Evolutionary conservation across 2,113 vertebrate species (phyloP).

Genomic region (Salvelinus sp.): DNA sequence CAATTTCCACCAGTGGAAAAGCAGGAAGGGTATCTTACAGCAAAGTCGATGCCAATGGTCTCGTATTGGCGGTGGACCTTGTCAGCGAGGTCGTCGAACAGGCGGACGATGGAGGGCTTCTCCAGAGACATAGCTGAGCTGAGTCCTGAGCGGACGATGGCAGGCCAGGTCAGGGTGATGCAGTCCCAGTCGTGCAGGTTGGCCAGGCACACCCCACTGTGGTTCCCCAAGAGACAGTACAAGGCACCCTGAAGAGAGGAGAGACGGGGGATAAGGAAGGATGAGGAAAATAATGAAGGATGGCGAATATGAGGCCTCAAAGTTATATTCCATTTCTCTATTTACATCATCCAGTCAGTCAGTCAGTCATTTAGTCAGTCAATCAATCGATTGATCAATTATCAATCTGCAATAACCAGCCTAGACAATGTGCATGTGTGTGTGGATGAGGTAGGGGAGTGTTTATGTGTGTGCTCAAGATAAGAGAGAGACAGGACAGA

Average conservation of each 20-base stretch:
- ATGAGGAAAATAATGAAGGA: no score
- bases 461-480: no score
- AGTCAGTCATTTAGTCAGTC: no score
- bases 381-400: no score
- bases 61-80: slow-evolving; percentile 97
- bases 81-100: slow-evolving; percentile 95
- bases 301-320: no score
- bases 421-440: no score
- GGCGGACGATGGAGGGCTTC: slow-evolving; percentile 93
- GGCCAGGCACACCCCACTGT: slow-evolving; percentile 88
- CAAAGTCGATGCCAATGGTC: slow-evolving; percentile 90
- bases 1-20: neutral
- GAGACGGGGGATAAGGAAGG: no score
- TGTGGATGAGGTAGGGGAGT: no score
- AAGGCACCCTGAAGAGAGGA: slow-evolving; percentile 84
- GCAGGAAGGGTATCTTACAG: slow-evolving; percentile 73
- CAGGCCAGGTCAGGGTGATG: slow-evolving; percentile 92
- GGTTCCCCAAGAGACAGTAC: slow-evolving; percentile 95
- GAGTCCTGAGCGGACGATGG: slow-evolving; percentile 89
- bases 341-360: no score
- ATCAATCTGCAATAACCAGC: no score
- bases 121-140: slow-evolving; percentile 95
- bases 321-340: no score
- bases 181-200: slow-evolving; percentile 98
- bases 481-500: no score